Percentiles rank a stretch among this genome's conserved stretches.
phyloP scores from a whole-genome alignment of 2,888 invertebrate genomes.

The Synergus gifuensis region DNA sequence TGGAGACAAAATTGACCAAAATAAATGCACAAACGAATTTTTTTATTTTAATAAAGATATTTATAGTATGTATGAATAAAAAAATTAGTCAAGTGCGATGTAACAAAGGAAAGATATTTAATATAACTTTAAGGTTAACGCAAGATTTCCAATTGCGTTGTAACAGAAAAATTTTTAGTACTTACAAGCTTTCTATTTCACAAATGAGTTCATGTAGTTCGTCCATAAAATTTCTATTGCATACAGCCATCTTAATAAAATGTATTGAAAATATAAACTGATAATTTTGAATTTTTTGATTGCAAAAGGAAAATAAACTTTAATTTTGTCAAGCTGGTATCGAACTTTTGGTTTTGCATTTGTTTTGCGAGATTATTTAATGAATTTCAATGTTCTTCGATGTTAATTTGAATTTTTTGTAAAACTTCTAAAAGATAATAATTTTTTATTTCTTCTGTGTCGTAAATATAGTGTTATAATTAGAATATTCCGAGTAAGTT shows the following conservation, averaged over 20 bases:
- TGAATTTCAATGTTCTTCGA: too few relatives aligned
- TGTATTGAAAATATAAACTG: background rate
- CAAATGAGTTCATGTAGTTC: slow-evolving; percentile 4
- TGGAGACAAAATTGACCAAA: slow-evolving; percentile 42
- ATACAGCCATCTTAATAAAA: background rate
- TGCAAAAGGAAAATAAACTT: background rate
- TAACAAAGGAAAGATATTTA: background rate
- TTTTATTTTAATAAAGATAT: background rate
- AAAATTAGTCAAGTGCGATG: background rate
- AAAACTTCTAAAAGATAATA: background rate
- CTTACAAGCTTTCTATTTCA: background rate
- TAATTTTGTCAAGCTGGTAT: background rate
- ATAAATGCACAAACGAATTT: background rate
- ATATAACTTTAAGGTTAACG: background rate
- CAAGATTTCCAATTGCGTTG: background rate
- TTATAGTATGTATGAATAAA: background rate
- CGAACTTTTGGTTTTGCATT: background rate
- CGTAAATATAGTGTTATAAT: background rate
- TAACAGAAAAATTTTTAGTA: background rate
- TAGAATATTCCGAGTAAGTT: background rate
- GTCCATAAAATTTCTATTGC: background rate
- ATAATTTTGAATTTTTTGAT: background rate
- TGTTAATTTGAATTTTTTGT: background rate
- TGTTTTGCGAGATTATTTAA: background rate
- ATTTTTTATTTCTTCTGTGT: background rate